A percentile compares a stretch with the other conserved stretches of the same genome.
Evolutionary conservation across 2,113 vertebrate species (phyloP).

Genomic region (Boulengeromyrus knoepffleri): DNA sequence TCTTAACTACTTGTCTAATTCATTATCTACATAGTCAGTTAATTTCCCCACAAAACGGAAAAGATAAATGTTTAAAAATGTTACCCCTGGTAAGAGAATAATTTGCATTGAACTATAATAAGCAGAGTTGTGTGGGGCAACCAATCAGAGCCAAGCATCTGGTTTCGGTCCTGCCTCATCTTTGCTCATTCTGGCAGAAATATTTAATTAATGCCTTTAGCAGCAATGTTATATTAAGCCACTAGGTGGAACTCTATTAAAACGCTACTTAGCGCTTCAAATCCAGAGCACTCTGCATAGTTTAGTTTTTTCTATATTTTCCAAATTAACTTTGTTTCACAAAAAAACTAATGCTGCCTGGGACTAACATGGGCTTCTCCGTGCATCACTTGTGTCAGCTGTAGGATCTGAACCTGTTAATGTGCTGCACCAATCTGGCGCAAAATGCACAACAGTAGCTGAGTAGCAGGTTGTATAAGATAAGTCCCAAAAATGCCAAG

Average conservation of each 20-base stretch:
- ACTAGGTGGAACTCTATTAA: not conserved
- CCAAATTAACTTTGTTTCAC: not conserved
- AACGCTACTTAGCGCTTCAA: not conserved
- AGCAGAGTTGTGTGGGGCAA: not conserved
- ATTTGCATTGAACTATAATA: not conserved
- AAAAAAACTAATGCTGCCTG: not conserved
- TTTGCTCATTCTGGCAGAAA: not conserved
- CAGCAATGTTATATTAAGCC: not conserved
- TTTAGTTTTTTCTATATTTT: not conserved
- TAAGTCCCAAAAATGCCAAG: not conserved
- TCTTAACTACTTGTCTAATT: not conserved
- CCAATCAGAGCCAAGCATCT: not conserved
- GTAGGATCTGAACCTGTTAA: not conserved
- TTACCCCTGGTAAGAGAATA: not conserved
- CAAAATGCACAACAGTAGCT: not conserved
- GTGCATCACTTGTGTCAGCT: not conserved
- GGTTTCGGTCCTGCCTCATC: not conserved
- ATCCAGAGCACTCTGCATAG: not conserved
- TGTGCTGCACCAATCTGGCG: not conserved
- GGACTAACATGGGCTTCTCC: not conserved
- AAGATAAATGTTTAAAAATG: not conserved
- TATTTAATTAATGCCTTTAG: not conserved
- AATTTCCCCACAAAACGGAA: not conserved
- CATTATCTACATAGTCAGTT: not conserved
- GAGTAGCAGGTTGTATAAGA: not conserved